Conservation (phyloP, 2,113 vertebrate species). For the Nicator chloris region DNA sequence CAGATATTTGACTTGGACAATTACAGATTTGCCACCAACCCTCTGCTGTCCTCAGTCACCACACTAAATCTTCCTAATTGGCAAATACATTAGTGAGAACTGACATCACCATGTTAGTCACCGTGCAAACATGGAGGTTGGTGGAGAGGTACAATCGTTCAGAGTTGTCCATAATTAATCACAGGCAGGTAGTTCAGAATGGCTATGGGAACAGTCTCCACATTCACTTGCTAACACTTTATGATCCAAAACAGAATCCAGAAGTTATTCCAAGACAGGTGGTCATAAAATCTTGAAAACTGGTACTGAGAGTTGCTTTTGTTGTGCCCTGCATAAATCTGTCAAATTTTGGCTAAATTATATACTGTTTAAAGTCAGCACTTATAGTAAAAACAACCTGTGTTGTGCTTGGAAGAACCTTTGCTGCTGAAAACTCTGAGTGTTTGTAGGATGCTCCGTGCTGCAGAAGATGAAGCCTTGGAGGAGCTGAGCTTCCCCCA, state of each 20-base stretch:
- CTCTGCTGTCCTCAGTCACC: conserved; percentile 39
- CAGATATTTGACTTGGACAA: conserved; percentile 54
- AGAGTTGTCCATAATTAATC: conserved; percentile 47
- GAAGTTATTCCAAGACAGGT: conserved; percentile 15
- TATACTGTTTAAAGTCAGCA: conserved; percentile 28
- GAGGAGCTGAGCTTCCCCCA: neutral
- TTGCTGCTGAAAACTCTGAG: neutral
- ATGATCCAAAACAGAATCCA: conserved; percentile 52
- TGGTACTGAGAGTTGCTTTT: conserved; percentile 36
- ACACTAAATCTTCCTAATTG: conserved; percentile 66
- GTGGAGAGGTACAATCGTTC: neutral
- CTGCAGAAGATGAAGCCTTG: neutral
- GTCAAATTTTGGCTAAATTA: conserved; percentile 15
- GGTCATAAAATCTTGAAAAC: conserved; percentile 34
- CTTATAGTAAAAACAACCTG: neutral
- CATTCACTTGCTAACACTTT: conserved; percentile 24
- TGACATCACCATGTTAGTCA: conserved; percentile 65
- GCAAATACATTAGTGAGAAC: conserved; percentile 52
- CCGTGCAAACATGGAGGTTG: conserved; percentile 23
- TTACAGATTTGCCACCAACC: conserved; percentile 51
- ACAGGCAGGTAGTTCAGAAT: conserved; percentile 39
- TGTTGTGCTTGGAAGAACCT: conserved; percentile 7
- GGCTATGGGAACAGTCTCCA: conserved; percentile 16
- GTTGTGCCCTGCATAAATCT: conserved; percentile 32
- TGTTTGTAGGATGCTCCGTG: neutral